Conservation (phyloP, 2,113 vertebrate genomes). For the Raja brachyura region DNA sequence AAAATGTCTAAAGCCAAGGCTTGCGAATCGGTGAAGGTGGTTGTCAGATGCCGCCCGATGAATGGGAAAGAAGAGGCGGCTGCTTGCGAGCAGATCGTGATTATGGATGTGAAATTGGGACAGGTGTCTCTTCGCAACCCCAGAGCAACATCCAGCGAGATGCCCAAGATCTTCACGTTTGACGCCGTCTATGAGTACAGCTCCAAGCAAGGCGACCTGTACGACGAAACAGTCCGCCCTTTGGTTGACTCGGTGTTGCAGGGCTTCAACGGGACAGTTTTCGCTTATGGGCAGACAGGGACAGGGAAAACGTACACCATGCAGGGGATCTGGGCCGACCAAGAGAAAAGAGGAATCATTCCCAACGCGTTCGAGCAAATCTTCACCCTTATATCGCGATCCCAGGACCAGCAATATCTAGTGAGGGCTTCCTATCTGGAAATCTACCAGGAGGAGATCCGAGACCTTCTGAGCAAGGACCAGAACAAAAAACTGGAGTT, state of each 20-base stretch:
- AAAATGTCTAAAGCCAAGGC: slow-evolving; percentile 62
- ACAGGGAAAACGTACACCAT: slow-evolving; percentile 96
- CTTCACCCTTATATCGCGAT: slow-evolving; percentile 91
- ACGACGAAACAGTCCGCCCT: slow-evolving; percentile 83
- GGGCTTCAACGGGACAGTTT: slow-evolving; percentile 88
- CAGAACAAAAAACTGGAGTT: slow-evolving; percentile 82
- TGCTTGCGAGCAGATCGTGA: slow-evolving; percentile 67
- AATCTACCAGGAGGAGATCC: slow-evolving; percentile 94
- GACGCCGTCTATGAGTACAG: slow-evolving; percentile 81
- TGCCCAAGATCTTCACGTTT: slow-evolving; percentile 86
- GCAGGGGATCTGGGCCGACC: slow-evolving; percentile 75
- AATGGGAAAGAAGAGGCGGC: slow-evolving; percentile 68
- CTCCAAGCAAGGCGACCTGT: slow-evolving; percentile 79
- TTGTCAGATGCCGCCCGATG: slow-evolving; percentile 85
- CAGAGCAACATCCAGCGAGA: slow-evolving; percentile 67
- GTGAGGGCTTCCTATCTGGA: slow-evolving; percentile 95
- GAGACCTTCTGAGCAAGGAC: slow-evolving; percentile 86
- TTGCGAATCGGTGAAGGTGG: slow-evolving; percentile 82
- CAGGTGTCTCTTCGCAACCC: slow-evolving; percentile 83
- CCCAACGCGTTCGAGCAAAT: slow-evolving; percentile 88
- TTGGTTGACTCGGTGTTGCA: slow-evolving; percentile 80
- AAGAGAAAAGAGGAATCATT: slow-evolving; percentile 76
- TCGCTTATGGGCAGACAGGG: slow-evolving; percentile 89
- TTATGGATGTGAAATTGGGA: slow-evolving; percentile 78
- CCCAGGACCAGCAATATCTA: slow-evolving; percentile 89